Evolutionary conservation across 2,113 vertebrate genomes (phyloP).

Genomic region (Neolamprologus ventralis): DNA sequence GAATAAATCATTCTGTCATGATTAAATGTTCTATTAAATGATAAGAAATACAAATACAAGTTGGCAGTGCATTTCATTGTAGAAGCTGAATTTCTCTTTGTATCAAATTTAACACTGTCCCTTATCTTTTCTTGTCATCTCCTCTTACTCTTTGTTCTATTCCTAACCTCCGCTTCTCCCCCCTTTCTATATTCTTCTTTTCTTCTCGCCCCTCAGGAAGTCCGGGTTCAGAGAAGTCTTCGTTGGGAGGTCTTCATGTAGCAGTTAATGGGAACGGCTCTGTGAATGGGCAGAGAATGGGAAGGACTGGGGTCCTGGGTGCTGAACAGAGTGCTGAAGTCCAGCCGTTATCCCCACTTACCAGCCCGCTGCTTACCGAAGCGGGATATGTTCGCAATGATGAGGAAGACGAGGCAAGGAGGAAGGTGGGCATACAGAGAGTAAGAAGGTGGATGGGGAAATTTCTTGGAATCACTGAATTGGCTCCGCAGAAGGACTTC

Average conservation of each 20-base stretch:
- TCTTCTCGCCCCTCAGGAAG: constrained; percentile 68
- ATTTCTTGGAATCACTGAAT: background rate
- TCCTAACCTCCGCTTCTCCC: background rate
- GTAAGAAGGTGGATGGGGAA: background rate
- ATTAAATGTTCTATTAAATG: background rate
- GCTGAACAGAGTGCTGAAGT: constrained; percentile 78
- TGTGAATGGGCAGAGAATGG: constrained; percentile 70
- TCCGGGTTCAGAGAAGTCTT: constrained; percentile 82
- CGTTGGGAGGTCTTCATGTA: constrained; percentile 70
- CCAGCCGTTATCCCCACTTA: constrained; percentile 81
- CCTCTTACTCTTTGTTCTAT: background rate
- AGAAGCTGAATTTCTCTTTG: background rate
- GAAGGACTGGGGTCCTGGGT: constrained; percentile 62
- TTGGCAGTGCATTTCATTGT: constrained; percentile 20
- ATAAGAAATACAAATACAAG: background rate
- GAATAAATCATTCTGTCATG: background rate
- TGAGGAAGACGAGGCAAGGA: constrained; percentile 86
- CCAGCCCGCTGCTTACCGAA: constrained; percentile 85
- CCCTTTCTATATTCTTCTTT: background rate
- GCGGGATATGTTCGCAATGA: constrained; percentile 79
- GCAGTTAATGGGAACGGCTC: constrained; percentile 60
- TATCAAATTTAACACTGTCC: background rate
- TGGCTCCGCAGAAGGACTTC: background rate
- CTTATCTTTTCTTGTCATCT: background rate
- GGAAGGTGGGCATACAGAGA: constrained; percentile 73